Percentiles rank a stretch among this genome's conserved stretches.
Conservation (phyloP, 2,113 vertebrate genomes). For the Beaufortia kweichowensis region DNA sequence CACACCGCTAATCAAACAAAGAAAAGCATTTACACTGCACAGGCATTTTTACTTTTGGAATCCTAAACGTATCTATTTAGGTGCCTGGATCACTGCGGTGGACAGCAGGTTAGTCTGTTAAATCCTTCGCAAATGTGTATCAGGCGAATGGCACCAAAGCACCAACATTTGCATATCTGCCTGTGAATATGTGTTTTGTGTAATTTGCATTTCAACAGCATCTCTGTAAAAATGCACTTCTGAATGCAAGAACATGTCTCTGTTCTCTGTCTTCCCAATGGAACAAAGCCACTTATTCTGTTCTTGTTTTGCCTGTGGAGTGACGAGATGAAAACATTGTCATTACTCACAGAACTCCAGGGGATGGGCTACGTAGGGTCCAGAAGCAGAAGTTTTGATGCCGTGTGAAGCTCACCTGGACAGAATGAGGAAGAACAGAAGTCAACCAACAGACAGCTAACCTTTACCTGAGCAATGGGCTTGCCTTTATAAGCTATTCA, state of each 20-base stretch:
- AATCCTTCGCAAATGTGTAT: too few species aligned
- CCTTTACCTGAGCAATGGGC: background rate
- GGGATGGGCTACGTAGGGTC: background rate
- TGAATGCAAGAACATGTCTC: background rate
- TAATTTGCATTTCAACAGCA: too few species aligned
- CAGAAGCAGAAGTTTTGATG: conserved; percentile 10
- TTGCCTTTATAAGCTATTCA: conserved; percentile 15
- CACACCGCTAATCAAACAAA: too few species aligned
- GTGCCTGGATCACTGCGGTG: too few species aligned
- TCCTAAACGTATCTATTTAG: too few species aligned
- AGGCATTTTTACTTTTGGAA: too few species aligned
- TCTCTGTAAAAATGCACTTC: background rate
- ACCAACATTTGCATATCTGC: too few species aligned
- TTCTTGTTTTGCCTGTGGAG: conserved; percentile 20
- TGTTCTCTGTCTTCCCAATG: background rate
- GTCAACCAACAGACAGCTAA: background rate
- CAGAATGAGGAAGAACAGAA: background rate
- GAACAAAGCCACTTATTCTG: conserved; percentile 18
- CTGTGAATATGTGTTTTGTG: too few species aligned
- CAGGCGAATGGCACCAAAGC: too few species aligned
- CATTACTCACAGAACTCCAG: conserved; percentile 19
- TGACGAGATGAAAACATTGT: conserved; percentile 15
- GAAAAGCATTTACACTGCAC: too few species aligned
- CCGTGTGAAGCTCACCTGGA: background rate
- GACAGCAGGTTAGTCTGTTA: too few species aligned